These are phyloP conservation scores for Creontiades dilutus DNA, from an alignment of 2,888 invertebrate species.

Conservation along the genomic window DNA sequence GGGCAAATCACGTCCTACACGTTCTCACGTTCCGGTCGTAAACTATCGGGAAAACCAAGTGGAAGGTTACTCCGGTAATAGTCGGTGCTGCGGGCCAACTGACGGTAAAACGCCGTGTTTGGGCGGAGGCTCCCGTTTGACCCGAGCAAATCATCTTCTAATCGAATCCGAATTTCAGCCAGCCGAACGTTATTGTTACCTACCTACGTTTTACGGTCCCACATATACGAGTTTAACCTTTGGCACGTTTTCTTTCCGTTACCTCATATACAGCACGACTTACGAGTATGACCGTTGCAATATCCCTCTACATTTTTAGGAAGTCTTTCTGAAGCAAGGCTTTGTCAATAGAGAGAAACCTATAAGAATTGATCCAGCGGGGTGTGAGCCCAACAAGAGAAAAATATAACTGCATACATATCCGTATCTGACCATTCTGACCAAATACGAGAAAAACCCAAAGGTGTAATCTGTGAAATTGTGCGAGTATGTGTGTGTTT, in stretches of 20 bases:
- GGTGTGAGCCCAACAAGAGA: no score
- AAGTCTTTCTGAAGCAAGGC: no score
- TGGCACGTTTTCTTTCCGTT: background rate
- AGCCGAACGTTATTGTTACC: background rate
- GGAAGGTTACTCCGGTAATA: slow-evolving; percentile 38
- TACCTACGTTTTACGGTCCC: background rate
- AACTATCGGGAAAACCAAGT: slow-evolving; percentile 31
- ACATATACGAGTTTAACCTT: background rate
- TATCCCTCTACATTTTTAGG: no score
- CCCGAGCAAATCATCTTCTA: slow-evolving; percentile 32
- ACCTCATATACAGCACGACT: background rate
- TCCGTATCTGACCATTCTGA: no score
- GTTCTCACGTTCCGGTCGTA: slow-evolving; percentile 27
- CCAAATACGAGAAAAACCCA: no score
- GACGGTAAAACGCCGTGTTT: slow-evolving; percentile 7
- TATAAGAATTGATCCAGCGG: no score
- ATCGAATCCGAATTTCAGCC: background rate
- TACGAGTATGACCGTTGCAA: no score
- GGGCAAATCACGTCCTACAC: slow-evolving; percentile 5
- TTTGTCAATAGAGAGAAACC: no score
- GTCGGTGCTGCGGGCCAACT: background rate
- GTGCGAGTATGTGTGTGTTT: no score
- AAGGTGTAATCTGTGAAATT: no score
- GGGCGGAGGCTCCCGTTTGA: background rate
- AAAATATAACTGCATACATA: no score